Percentiles rank a stretch among this genome's conserved stretches.
Conservation (phyloP, 2,113 vertebrate genomes). For the Thunnus maccoyii region DNA sequence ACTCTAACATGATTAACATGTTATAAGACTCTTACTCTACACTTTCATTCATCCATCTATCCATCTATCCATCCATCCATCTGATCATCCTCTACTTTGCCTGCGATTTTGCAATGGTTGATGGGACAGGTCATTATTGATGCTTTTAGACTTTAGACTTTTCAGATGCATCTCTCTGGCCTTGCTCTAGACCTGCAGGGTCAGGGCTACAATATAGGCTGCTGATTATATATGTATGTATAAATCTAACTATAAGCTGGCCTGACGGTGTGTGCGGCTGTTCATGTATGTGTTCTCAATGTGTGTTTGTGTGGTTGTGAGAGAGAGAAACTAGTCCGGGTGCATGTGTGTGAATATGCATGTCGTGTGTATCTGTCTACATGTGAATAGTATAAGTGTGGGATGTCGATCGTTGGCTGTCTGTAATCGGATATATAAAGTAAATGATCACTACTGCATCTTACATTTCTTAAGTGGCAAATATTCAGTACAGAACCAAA, state of each 20-base stretch:
- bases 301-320: constrained; percentile 3
- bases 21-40: no score
- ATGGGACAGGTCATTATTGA: constrained; percentile 73
- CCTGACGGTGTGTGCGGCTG: constrained; percentile 16
- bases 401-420: not conserved
- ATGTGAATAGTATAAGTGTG: no score
- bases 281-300: not conserved
- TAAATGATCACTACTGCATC: not conserved
- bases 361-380: not conserved
- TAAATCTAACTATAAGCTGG: constrained; percentile 76
- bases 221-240: constrained; percentile 76
- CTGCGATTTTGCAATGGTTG: constrained; percentile 20
- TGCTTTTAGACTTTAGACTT: constrained; percentile 64
- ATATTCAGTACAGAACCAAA: constrained; percentile 10
- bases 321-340: not conserved
- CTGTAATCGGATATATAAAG: not conserved
- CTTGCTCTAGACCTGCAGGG: constrained; percentile 74
- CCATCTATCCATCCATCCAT: constrained; percentile 3
- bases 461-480: constrained; percentile 9
- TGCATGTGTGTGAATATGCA: not conserved
- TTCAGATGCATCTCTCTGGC: constrained; percentile 65
- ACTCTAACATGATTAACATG: no score
- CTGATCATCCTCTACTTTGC: constrained; percentile 17
- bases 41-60: not conserved
- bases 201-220: constrained; percentile 70